Base-by-base conservation (phyloP, 2,113 vertebrate genomes). In the Lampris incognitus region DNA sequence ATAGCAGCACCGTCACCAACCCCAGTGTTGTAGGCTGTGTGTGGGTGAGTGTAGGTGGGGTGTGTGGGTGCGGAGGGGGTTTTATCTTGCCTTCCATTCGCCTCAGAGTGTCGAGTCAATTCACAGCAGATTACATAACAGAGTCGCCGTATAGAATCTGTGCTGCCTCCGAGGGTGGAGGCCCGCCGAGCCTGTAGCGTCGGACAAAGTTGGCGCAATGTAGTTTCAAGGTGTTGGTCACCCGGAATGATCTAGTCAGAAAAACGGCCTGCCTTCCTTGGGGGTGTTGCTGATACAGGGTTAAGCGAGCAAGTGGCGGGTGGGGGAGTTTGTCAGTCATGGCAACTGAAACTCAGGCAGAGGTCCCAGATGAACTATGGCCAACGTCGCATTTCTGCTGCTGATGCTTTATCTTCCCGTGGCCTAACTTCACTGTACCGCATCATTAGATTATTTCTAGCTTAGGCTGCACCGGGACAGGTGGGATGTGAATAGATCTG, bases 81-180 rank as follows among this genome's bases (percentile, higher is more conserved):
- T 79, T 87, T 90, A 80, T 89, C 88, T 68, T 85, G 81, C 59
- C 85, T 87, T 77, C 55, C 72, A 85, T 88, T 83, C 84, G 79
- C 86, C 84, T 62, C 10, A 10, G 46, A 81, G 72, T 66, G 84
- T 83, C 83, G 79, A 61, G 86, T 81, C 88, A 84, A 90, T 85
- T 91, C 86, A 87, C 11, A 7, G 72, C 5, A 58, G 46, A 61
- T 92, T 90, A 79, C 62, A 8, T 83, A 85, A 89, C 81, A 61
- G 24, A 72, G 78, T 86, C 69, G 49, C 69, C 72, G 89, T 88
- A 90, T 76, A 65, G 72, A 71, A 72, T 72, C 24, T 9, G 57
- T 58, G 74, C 68, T 48, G 24, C 59, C 78, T 73, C 78, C 49
- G 72, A 84, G 83, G 80, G 78, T 72, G 87, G 80, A 79, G 84